phyloP scores from a whole-genome alignment of 2,797 vertebrate species.

The Florisuga fusca region DNA sequence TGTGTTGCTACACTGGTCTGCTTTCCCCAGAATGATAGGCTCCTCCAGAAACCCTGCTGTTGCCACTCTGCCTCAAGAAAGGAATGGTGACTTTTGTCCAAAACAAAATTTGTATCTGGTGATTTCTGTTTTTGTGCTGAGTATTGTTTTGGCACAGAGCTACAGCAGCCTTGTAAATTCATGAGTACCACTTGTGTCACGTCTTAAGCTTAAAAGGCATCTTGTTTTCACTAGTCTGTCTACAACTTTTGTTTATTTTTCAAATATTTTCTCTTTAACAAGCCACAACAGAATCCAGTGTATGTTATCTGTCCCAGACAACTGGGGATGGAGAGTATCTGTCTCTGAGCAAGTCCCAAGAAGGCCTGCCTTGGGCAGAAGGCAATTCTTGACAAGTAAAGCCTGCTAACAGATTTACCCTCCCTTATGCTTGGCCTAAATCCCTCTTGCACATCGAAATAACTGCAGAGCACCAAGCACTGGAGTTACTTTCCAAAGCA shows the following conservation, averaged over 20 bases:
- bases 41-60: background rate
- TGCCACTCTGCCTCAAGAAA: background rate
- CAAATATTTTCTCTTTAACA: conserved; percentile 56
- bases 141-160: background rate
- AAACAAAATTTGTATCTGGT: background rate
- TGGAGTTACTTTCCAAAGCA: background rate
- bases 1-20: background rate
- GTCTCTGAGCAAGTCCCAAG: background rate
- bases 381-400: conserved; percentile 12
- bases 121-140: background rate
- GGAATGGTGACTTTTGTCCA: background rate
- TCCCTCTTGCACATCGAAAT: background rate
- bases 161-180: conserved; percentile 7
- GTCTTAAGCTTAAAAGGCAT: conserved; percentile 4
- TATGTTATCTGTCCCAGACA: background rate
- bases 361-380: conserved; percentile 27
- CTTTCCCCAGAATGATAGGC: background rate
- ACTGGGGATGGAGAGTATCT: background rate
- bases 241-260: conserved; percentile 39
- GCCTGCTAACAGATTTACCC: conserved; percentile 2
- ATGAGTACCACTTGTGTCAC: background rate
- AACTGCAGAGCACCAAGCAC: background rate
- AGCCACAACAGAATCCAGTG: conserved; percentile 21
- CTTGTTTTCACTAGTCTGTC: conserved; percentile 36
- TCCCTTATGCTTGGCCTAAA: background rate